Evolutionary conservation across 2,888 invertebrate species (phyloP).

Genomic region (Ditylenchus weischeri): DNA sequence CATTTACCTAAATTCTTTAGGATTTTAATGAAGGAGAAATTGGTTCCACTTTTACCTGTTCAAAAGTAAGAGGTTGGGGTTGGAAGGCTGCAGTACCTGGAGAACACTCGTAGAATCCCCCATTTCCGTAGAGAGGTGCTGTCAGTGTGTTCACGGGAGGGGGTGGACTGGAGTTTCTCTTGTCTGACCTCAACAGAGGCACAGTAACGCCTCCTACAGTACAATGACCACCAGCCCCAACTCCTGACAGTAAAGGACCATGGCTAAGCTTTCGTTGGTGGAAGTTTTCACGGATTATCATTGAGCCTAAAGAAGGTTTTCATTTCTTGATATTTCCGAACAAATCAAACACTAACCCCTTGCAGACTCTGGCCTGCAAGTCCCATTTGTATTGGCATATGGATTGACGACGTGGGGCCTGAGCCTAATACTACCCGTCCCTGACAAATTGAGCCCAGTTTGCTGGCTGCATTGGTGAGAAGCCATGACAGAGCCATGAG

Average conservation of each 20-base stretch:
- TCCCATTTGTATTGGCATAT: background rate
- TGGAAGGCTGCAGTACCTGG: conserved; percentile 27
- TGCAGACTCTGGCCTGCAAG: conserved; percentile 1
- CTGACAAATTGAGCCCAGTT: background rate
- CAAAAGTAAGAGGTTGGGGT: conserved; percentile 46
- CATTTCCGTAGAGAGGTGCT: conserved; percentile 4
- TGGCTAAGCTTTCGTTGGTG: conserved; percentile 8
- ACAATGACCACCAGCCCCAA: background rate
- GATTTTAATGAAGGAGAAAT: too few species aligned
- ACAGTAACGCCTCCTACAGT: background rate
- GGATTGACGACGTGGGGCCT: conserved; percentile 3
- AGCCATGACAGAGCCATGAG: background rate
- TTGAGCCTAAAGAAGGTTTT: conserved; percentile 1
- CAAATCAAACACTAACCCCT: background rate
- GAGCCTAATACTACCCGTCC: conserved; percentile 4
- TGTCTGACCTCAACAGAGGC: background rate
- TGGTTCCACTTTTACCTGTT: conserved; percentile 37
- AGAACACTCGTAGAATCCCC: conserved; percentile 16
- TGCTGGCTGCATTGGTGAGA: conserved; percentile 6
- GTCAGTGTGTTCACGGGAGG: conserved; percentile 9
- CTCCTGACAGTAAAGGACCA: conserved; percentile 4
- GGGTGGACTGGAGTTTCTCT: conserved; percentile 8
- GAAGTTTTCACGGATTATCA: background rate
- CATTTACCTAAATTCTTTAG: conserved; percentile 23
- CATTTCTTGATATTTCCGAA: background rate